Conservation (phyloP, 2,888 invertebrate genomes). For the Tetropium fuscum region DNA sequence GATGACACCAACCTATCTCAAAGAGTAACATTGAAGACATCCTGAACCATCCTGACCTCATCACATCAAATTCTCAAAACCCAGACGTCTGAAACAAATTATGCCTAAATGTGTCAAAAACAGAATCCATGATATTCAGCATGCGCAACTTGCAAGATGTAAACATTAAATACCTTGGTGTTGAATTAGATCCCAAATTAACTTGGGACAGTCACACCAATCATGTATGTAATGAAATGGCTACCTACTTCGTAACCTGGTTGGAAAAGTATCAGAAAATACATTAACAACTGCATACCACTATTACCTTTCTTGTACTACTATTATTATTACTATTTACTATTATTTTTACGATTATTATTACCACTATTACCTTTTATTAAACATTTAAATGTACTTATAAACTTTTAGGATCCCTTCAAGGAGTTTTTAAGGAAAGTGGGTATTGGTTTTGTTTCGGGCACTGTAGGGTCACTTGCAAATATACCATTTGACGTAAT, state of each 20-base stretch:
- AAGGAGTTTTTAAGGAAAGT: slow-evolving; percentile 82
- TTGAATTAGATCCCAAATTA: background rate
- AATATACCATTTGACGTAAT: slow-evolving; percentile 98
- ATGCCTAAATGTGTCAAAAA: background rate
- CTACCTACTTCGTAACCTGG: background rate
- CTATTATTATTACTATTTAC: no score
- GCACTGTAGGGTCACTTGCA: slow-evolving; percentile 85
- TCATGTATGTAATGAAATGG: background rate
- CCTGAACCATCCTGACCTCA: no score
- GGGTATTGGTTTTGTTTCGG: slow-evolving; percentile 87
- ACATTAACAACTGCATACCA: background rate
- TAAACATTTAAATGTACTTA: no score
- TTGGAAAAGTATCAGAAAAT: background rate
- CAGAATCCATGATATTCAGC: background rate
- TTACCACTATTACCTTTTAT: no score
- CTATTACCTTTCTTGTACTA: no score
- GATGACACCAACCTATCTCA: no score
- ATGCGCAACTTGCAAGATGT: background rate
- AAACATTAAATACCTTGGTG: background rate
- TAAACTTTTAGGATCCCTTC: slow-evolving; percentile 70
- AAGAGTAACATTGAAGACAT: no score
- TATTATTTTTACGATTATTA: no score
- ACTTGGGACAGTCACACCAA: background rate
- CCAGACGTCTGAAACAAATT: background rate
- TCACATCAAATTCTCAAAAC: no score